Base-by-base conservation (phyloP, 2,888 invertebrate species). In the Spisula subtruncata region DNA sequence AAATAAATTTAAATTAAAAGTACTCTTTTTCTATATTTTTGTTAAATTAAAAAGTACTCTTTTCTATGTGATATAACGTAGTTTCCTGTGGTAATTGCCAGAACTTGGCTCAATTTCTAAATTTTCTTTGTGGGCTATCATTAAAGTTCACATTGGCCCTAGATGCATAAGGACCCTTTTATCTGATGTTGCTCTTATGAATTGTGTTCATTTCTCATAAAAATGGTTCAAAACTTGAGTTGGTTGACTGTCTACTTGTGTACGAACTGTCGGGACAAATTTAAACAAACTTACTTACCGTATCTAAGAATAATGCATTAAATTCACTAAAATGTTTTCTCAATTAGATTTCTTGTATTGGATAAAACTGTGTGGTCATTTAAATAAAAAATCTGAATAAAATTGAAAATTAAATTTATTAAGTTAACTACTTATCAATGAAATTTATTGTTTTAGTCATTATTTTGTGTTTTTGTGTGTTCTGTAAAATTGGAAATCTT, bases 401-500 rank as follows among this genome's bases (percentile, higher is more conserved):
- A 12, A n/a, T 60, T 60, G 14, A 10, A 66, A 66, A 25, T 25
- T 66, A 66, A 25, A 25, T 25, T 10, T n/a, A 60, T 60, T 20
- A 60, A 25, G n/a, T 66, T 0, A 66, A 66, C 60, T 25, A 25
- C 25, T n/a, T n/a, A 25, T 66, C 60, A 25, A 10, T 66, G 25
- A 66, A 12, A 66, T 66, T 51, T 51, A 25, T 66, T 66, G 60
- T 66, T 66, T n/a, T n/a, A 25, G 25, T 66, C 5, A 66, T 25
- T 25, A 25, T 66, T 25, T 25, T 66, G 32, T 75, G 75, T 75
- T 35, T 75, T 75, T 75, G 75, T 75, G 48, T 75, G 71, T 75
- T 84, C 75, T 84, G 41, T 84, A 75, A 75, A 84, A 32, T 81
- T n/a, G 48, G 48, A 84, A 71, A 18, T 25, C 54, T 85, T 85